These are phyloP conservation scores for Anableps anableps DNA, from an alignment of 2,797 vertebrate species.

Conservation along the genomic window DNA sequence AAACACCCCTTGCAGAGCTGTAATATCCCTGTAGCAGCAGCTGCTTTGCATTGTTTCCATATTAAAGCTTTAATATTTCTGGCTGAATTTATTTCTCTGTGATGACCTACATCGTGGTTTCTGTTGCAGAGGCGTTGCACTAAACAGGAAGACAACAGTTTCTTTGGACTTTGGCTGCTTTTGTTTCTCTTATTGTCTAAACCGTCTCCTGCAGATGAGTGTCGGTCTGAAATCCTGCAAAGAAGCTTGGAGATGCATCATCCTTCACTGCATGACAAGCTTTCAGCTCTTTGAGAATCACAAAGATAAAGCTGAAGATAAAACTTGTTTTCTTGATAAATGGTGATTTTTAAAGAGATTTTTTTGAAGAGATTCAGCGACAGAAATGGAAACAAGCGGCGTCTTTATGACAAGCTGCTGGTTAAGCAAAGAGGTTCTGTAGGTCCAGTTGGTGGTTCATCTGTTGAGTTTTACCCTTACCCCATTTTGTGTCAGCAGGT, in stretches of 20 bases:
- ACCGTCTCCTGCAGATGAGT: slow-evolving; percentile 15
- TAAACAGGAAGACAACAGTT: neutral
- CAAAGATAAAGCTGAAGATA: neutral
- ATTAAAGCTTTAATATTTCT: neutral
- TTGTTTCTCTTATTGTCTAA: neutral
- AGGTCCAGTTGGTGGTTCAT: neutral
- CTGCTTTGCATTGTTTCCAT: neutral
- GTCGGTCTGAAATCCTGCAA: neutral
- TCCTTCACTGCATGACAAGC: neutral
- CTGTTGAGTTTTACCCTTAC: too few relatives aligned
- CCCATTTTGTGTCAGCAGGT: neutral
- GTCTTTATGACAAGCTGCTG: neutral
- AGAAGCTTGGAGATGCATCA: too few relatives aligned
- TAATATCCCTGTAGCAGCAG: neutral
- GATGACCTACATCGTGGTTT: neutral
- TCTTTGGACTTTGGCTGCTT: neutral
- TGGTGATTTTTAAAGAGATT: too few relatives aligned
- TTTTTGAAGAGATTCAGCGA: too few relatives aligned
- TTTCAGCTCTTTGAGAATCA: neutral
- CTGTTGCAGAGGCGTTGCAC: neutral
- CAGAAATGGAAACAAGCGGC: too few relatives aligned
- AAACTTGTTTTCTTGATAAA: neutral
- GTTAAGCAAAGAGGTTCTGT: neutral
- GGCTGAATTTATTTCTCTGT: neutral
- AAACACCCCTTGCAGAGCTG: neutral